Base-by-base conservation (phyloP, 2,888 invertebrate species). In the Hirtodrosophila trivittata region DNA sequence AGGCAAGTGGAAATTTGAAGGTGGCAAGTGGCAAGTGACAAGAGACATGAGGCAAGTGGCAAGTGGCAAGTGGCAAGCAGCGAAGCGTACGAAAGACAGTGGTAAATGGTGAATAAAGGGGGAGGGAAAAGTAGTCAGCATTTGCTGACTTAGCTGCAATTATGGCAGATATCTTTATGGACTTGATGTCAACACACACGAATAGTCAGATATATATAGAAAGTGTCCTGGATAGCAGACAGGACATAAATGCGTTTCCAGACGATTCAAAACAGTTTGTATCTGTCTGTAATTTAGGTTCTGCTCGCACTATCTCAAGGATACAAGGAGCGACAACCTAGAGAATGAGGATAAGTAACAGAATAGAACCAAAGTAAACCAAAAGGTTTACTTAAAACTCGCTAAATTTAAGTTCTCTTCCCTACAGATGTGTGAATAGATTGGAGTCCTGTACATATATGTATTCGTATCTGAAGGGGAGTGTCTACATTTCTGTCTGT, bases 91-190 rank as follows among this genome's bases (percentile, higher is more conserved):
- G 12, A 37, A 28, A 32, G 33, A 18, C n/a, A 14, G 9, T 16
- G 41, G 42, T 6, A 2, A 25, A 32, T 21, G 26, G 18, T 21
- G 10, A 10, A 26, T 33, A 13, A 14, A 38, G 13, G 12, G 12
- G 26, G 12, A n/a, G 52, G 30, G 58, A 42, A 38, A 41, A 32
- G 56, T 43, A 72, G 72, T 64, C 68, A 72, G 65, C 72, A 77
- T 77, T 77, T 77, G 78, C 78, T 77, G 76, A 77, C 78, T 77
- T 75, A 64, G 72, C 76, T 77, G 78, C 75, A 77, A 77, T 77
- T 77, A 77, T 77, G 78, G 68, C 41, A 64, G 68, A 77, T 75
- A 75, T 77, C 66, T 77, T 71, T 77, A 76, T 75, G 77, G 69
- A 75, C 69, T 76, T 66, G 57, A 66, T 58, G 69, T 62, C 59